Evolutionary conservation across 2,888 invertebrate genomes (phyloP), one percentile per base, ranked within the genome.

Genomic region (Drosophila recens): DNA sequence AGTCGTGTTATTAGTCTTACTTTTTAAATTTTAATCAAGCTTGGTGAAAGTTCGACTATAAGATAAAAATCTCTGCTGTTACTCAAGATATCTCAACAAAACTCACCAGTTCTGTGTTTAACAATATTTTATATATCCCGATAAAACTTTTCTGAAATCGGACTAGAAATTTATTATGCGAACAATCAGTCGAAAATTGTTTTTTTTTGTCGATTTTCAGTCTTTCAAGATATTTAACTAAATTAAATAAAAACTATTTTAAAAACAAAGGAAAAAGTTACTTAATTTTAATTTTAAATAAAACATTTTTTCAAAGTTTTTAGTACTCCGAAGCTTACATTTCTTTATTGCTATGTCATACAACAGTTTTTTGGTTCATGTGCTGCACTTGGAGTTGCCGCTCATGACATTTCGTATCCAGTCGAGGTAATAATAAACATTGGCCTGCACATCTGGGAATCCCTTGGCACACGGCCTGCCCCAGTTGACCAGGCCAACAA

Each of bases 401-500:
- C 82, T 89, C 1, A 89, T 73, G 5, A 71, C 70, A 17, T 38
- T 75, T 30, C 80, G 56, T 23, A 91, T 82, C 89, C 90, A 91
- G 64, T 91, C 90, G 5, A 78, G 64, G 40, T 89, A 90, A 45
- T 87, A 90, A 27, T 75, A 85, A 0, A 91, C 82, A 67, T 80
- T 82, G 2, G 90, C 90, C 49, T 91, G 90, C n/a, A 86, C 90
- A 77, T 91, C 91, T 0, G 91, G 91, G 6, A 70, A 67, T 1
- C 91, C 90, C 4, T 61, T 2, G 3, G 82, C 91, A 54, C 91
- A 91, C 1, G 91, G 91, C 13, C 81, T 45, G 0, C 91, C 91
- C 90, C 90, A 91, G 56, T 91, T 91, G 5, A 91, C 90, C 10
- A 91, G 6, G 0, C 86, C 90, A n/a, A 86, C 89, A 1, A 91